A percentile compares a stretch with the other conserved stretches of the same genome.
Evolutionary conservation across 2,797 vertebrate species (phyloP).

Genomic region (Clarias laeviceps): DNA sequence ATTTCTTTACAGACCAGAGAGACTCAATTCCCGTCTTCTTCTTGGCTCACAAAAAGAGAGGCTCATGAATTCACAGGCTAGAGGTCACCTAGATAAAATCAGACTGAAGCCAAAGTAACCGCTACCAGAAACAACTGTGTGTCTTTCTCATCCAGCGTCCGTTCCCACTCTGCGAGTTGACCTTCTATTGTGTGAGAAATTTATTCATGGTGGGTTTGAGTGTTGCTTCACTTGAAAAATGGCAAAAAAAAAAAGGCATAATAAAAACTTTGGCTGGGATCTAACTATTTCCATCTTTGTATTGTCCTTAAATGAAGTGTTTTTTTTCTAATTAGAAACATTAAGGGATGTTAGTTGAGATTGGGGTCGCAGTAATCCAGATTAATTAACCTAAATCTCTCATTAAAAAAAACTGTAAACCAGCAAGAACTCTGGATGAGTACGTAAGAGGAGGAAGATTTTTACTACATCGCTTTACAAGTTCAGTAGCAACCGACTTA

Average conservation of each 20-base stretch:
- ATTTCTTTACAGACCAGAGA: slow-evolving; percentile 22
- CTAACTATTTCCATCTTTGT: neutral
- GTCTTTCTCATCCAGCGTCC: neutral
- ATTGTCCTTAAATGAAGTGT: neutral
- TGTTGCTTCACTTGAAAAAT: neutral
- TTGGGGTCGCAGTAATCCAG: too few species aligned
- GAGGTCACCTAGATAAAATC: slow-evolving; percentile 26
- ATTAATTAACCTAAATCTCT: too few species aligned
- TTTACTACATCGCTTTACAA: neutral
- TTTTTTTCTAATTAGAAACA: neutral
- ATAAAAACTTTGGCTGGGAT: neutral
- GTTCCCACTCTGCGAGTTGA: neutral
- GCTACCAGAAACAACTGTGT: slow-evolving; percentile 22
- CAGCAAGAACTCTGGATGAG: neutral
- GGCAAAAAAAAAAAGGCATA: neutral
- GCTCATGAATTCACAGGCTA: slow-evolving; percentile 5
- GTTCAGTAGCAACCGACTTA: neutral
- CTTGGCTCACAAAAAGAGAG: slow-evolving; percentile 10
- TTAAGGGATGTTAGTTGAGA: neutral
- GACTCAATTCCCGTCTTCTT: neutral
- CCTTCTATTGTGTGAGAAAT: neutral
- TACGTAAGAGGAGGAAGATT: neutral
- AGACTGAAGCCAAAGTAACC: slow-evolving; percentile 29
- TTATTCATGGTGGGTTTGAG: neutral
- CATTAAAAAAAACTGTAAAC: neutral